These are phyloP conservation scores for Crematogaster levior DNA, from an alignment of 2,888 invertebrate species.

Conservation along the genomic window DNA sequence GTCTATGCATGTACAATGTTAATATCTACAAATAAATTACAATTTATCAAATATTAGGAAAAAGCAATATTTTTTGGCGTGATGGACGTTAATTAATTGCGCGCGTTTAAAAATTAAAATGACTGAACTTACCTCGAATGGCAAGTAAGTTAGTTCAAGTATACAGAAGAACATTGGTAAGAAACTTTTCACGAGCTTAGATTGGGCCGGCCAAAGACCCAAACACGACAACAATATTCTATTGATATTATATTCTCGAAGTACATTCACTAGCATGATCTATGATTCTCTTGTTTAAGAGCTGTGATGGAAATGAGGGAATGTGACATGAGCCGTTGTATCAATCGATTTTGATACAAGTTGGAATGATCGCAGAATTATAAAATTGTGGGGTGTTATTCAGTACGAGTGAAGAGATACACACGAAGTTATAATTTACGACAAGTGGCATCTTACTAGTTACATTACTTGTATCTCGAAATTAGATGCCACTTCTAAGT, in stretches of 20 bases:
- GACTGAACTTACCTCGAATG: constrained; percentile 25
- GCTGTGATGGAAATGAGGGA: background rate
- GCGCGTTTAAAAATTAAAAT: background rate
- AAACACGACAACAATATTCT: constrained; percentile 6
- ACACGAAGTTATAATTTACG: no score
- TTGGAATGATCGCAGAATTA: background rate
- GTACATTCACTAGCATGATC: constrained; percentile 14
- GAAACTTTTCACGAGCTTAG: background rate
- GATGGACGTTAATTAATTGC: background rate
- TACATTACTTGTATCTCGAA: background rate
- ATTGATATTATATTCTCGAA: constrained; percentile 19
- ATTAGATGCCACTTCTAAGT: background rate
- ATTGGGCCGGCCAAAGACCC: constrained; percentile 36
- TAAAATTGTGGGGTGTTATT: constrained; percentile 11
- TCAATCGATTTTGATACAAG: background rate
- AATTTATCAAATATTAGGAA: background rate
- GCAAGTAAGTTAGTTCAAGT: constrained; percentile 5
- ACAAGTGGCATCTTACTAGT: no score
- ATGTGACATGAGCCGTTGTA: no score
- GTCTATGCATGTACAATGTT: constrained; percentile 6
- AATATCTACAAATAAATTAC: constrained; percentile 9
- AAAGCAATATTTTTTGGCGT: background rate
- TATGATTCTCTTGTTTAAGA: background rate
- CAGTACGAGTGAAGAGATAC: background rate
- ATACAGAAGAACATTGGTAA: background rate